phyloP scores from a whole-genome alignment of 2,888 invertebrate species.

The Temnothorax ravouxi region DNA sequence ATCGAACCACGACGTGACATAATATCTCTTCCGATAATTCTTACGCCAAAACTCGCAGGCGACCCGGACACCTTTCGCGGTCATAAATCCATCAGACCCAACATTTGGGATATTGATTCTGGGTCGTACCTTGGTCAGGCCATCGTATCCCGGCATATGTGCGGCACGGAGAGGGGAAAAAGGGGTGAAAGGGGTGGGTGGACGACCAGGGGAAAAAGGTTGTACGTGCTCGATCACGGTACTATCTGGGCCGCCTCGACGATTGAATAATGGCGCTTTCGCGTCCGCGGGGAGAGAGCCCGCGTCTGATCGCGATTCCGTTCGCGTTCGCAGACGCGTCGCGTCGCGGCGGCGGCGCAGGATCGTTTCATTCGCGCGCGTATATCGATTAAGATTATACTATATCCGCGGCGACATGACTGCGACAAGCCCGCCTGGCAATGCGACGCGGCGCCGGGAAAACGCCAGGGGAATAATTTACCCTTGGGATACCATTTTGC shows the following conservation, averaged over 20 bases:
- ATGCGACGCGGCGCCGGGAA: neutral
- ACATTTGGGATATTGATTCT: constrained; percentile 71
- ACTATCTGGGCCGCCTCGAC: constrained; percentile 55
- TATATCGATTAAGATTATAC: constrained; percentile 77
- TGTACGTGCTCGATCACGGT: constrained; percentile 66
- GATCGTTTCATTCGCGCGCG: neutral
- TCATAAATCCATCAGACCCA: constrained; percentile 69
- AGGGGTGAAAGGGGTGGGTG: constrained; percentile 4
- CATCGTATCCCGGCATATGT: constrained; percentile 24
- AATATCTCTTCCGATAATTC: constrained; percentile 64
- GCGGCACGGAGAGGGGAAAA: neutral
- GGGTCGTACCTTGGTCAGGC: constrained; percentile 58
- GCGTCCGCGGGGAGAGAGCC: constrained; percentile 52
- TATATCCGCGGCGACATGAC: constrained; percentile 66
- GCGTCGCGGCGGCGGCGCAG: constrained; percentile 31
- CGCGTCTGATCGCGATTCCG: constrained; percentile 34
- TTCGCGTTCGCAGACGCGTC: constrained; percentile 29
- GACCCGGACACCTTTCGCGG: constrained; percentile 34
- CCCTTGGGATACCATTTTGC: constrained; percentile 77
- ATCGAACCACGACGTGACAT: constrained; percentile 8
- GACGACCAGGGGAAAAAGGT: constrained; percentile 58
- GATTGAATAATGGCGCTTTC: constrained; percentile 65
- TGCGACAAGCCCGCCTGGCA: neutral
- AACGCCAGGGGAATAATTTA: constrained; percentile 78
- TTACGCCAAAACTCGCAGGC: constrained; percentile 54